These are phyloP conservation scores for Micrasema longulum DNA, from an alignment of 1,140 invertebrate genomes.

Conservation along the genomic window DNA sequence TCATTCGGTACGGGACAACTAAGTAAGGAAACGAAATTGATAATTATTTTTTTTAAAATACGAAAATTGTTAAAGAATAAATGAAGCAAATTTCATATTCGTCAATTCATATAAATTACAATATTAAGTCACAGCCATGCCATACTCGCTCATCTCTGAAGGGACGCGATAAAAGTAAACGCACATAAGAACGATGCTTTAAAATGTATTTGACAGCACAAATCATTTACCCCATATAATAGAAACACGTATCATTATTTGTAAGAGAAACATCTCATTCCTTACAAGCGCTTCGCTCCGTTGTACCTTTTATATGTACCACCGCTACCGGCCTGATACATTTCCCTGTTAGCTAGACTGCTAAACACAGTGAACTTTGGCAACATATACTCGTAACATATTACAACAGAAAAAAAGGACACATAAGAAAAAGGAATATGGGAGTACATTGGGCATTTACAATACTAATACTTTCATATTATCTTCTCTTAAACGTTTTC, in stretches of 20 bases:
- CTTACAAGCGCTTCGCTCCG: not conserved
- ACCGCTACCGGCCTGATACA: not conserved
- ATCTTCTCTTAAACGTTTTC: too few species aligned
- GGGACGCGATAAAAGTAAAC: conserved; percentile 29
- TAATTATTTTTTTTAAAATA: too few species aligned
- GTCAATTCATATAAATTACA: conserved; percentile 15
- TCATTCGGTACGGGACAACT: too few species aligned
- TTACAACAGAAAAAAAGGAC: too few species aligned
- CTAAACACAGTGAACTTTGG: not conserved
- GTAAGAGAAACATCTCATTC: conserved; percentile 31
- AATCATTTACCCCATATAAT: conserved; percentile 39
- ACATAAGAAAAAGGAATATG: too few species aligned
- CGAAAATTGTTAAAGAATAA: not conserved
- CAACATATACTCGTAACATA: too few species aligned
- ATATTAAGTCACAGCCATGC: too few species aligned
- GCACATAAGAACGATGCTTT: conserved; percentile 21
- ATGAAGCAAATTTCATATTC: not conserved
- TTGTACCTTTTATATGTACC: too few species aligned
- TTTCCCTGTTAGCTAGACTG: not conserved
- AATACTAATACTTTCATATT: too few species aligned
- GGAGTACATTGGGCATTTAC: too few species aligned
- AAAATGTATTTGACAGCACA: conserved; percentile 37
- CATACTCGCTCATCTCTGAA: conserved; percentile 28
- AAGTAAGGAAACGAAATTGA: too few species aligned
- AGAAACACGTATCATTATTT: conserved; percentile 38